Base-by-base conservation (phyloP, 2,113 vertebrate genomes). In the Oryzias celebensis region DNA sequence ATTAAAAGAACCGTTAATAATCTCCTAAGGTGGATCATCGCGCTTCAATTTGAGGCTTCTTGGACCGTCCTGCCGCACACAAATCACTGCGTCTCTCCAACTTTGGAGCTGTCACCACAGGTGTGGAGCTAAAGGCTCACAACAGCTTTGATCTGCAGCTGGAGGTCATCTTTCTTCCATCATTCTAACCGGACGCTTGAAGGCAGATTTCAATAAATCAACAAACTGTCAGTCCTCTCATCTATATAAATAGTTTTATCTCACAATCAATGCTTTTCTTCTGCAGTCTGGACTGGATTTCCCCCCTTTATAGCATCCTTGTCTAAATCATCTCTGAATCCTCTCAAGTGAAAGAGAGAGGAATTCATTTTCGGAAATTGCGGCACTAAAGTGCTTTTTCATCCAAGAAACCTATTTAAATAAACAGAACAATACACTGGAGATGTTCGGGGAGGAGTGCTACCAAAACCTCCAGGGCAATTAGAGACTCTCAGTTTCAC, bases 41-140 rank as follows among this genome's bases (percentile, higher is more conserved):
- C 63, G 77, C 76, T 69, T 77, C 31, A 0, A 70, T 52, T 44
- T 14, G 7, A 59, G 74, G 75, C 62, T 78, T 65, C 62, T 51
- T 71, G 43, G 58, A 52, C 69, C 22, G 53, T 80, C 64, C 61
- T 66, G 69, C n/a, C 36, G 16, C 28, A 48, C 77, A 69, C 56
- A 61, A 73, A 74, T 46, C 61, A 72, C 75, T 3, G 17, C 75
- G 76, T 81, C 83, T 77, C 75, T 72, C 51, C 75, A 63, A 66
- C 46, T n/a, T 16, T 46, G n/a, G 23, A 58, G 51, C 18, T 59
- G 61, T 61, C 64, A 81, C 75, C 73, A 65, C 52, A 65, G 75
- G 73, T 60, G 61, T 75, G 20, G 20, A 26, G 26, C 26, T 3
- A 28, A 36, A 8, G 36, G 2, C 36, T 36, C 36, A 36, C 26